phyloP scores from a whole-genome alignment of 2,113 vertebrate genomes.

The Petrocephalus microphthalmus region DNA sequence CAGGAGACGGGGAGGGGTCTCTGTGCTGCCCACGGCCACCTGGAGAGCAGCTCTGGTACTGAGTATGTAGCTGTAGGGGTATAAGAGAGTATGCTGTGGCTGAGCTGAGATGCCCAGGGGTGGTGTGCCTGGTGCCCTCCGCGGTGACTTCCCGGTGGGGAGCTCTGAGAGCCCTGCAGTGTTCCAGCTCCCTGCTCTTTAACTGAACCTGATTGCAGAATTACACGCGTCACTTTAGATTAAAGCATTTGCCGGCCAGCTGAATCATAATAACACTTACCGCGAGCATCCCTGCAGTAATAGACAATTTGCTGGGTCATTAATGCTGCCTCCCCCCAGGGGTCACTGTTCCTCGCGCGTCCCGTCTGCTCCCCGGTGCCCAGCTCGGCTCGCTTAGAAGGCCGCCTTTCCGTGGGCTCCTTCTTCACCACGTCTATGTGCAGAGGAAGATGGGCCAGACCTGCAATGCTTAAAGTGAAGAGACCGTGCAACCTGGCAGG shows the following conservation, averaged over 20 bases:
- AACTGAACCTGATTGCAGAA: neutral
- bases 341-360: neutral
- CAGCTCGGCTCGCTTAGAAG: neutral
- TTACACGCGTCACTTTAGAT: neutral
- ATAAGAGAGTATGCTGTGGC: neutral
- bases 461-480: neutral
- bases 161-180: neutral
- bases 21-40: neutral
- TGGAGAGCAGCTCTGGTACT: neutral
- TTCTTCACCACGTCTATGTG: neutral
- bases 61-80: neutral
- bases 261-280: conserved; percentile 13
- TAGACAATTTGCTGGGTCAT: conserved; percentile 5
- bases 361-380: neutral
- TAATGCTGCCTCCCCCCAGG: neutral
- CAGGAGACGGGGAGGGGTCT: neutral
- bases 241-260: neutral
- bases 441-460: neutral
- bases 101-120: neutral
- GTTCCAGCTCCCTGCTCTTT: neutral
- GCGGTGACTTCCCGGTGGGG: neutral
- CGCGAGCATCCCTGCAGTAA: neutral
- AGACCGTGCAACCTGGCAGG: neutral
- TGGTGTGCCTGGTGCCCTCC: neutral
- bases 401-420: neutral